Evolutionary conservation across 2,888 invertebrate species (phyloP).

Genomic region (Melieria picta): DNA sequence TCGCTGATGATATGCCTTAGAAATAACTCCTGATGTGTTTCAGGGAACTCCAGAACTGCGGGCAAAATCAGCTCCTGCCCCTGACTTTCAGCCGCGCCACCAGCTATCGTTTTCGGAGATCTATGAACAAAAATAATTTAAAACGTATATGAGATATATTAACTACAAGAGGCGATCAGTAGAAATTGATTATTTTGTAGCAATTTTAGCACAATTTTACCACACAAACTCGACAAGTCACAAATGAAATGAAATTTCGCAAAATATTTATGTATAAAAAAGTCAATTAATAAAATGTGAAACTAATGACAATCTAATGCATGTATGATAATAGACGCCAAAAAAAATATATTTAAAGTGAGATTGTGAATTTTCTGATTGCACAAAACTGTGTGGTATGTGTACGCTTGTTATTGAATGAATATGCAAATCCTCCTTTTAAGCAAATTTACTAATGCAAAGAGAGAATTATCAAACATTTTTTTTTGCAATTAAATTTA

Average conservation of each 20-base stretch:
- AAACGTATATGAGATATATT: not conserved
- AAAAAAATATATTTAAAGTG: no score
- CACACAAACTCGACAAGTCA: not conserved
- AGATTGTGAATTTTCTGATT: no score
- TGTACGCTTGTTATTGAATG: no score
- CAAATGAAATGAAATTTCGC: no score
- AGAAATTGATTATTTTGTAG: constrained; percentile 7
- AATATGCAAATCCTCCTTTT: no score
- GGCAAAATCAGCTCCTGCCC: constrained; percentile 92
- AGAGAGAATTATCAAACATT: not conserved
- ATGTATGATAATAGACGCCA: no score
- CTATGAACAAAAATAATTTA: constrained; percentile 43
- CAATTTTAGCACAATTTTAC: not conserved
- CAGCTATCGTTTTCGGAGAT: constrained; percentile 57
- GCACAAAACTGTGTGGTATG: no score
- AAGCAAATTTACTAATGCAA: no score
- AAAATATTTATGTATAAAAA: no score
- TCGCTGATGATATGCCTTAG: constrained; percentile 88
- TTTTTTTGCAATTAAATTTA: not conserved
- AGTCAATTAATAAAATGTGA: no score
- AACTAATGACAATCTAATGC: no score
- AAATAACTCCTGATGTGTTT: constrained; percentile 93
- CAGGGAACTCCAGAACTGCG: constrained; percentile 93
- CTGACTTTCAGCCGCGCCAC: constrained; percentile 65
- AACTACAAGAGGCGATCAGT: not conserved